Evolutionary conservation across 2,888 invertebrate species (phyloP), one percentile per base, ranked within the genome.

Genomic region (Heliothis peltigera): DNA sequence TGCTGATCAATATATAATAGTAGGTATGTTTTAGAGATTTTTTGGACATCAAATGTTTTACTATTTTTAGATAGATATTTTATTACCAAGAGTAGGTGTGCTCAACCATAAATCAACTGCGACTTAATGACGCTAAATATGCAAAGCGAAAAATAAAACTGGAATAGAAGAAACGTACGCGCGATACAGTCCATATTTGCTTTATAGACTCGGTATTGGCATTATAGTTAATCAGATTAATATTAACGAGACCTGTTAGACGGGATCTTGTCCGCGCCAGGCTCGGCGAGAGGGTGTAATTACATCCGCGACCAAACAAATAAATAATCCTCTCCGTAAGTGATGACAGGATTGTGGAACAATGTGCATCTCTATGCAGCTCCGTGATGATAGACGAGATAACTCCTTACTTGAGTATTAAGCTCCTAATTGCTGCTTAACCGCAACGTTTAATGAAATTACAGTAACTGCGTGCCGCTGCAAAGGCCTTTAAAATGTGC

Each of bases 151-250:
- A 59, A 52, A 61, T 53, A 61, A 68, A 61, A 69, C 54, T 55
- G 49, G 42, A 64, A 56, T 62, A 55, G 52, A 70, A 59, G 55
- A 77, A 71, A 75, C 21, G 21, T 32, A n/a, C 25, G 44, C 46
- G 49, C 49, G 46, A 64, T 61, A 58, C 48, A 56, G 51, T 54
- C 62, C 18, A 67, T 68, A 77, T 79, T 75, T 75, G 63, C 63
- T 69, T 79, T 78, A 79, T 74, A 70, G 70, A 71, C 64, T 81
- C 48, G 63, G 67, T 81, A 87, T 89, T 85, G 84, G 83, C 84
- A 87, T 87, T 88, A 88, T 85, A 88, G 87, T 87, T 91, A 89
- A 92, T 92, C 91, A 88, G 90, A 91, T 91, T 91, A 89, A 89
- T 91, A 90, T 87, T 84, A 87, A 86, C 82, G 80, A 84, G 86